Evolutionary conservation across 2,888 invertebrate genomes (phyloP), one percentile per base, ranked within the genome.

Genomic region (Pycnomerus fuliginosus): DNA sequence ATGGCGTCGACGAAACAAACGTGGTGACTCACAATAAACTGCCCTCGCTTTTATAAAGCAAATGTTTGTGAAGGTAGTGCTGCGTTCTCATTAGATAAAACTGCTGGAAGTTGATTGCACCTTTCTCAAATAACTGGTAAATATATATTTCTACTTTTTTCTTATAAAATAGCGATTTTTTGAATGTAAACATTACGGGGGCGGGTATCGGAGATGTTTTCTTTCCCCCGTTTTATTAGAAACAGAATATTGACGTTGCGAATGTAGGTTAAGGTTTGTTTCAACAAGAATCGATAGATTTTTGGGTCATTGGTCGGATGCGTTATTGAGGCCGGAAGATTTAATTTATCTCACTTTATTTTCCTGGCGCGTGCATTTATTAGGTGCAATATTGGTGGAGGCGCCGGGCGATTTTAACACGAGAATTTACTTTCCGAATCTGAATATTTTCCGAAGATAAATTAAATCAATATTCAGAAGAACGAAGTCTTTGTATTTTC

Each of bases 1-100:
- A 59, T 61, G 60, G 60, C 60, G 58, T 47, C 55, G 39, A 35
- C 43, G 29, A 35, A 33, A 52, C 45, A 41, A 45, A 34, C 37
- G 16, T 30, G 40, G 35, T 35, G 24, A 42, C 5, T n/a, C 13
- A 22, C 10, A 23, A 30, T 37, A 42, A 45, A 39, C 56, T 56
- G 56, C 48, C 53, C 53, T 50, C 48, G 50, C 50, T 50, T 36
- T 24, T 34, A 17, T 31, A 13, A 8, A 16, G n/a, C n/a, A n/a
- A 11, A 34, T 15, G 22, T 27, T 8, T 20, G 11, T 5, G 4
- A 8, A 20, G 24, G 14, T 20, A 35, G 32, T 39, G 13, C 28
- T 27, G 31, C 27, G 16, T 20, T n/a, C n/a, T n/a, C n/a, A n/a
- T n/a, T n/a, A n/a, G n/a, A n/a, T n/a, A n/a, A n/a, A n/a, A n/a